Base-by-base conservation (phyloP, 2,888 invertebrate genomes). In the Cephus sareptanus region DNA sequence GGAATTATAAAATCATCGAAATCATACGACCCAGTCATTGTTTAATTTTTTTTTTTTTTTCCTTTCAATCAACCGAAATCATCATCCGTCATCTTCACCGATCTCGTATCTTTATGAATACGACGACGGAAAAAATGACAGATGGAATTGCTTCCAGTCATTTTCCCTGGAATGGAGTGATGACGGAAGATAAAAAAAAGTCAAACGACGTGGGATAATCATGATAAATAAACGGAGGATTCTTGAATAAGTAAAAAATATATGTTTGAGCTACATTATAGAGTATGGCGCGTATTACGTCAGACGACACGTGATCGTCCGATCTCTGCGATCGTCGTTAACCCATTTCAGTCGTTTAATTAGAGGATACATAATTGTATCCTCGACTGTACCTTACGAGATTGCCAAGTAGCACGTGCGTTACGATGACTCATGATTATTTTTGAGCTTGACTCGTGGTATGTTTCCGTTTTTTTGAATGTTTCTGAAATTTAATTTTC, bases 311-410 rank as follows among this genome's bases (percentile, higher is more conserved):
- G 71, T 71, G 71, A 71, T 71, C 33, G 71, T 31, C 71, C 71
- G 71, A 71, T 71, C 71, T 33, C 33, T 33, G 71, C 71, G 71
- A 31, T 71, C 71, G 71, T 71, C 35, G 13, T 71, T 75, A 71
- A 73, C 71, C 73, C 37, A 75, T 77, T 77, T 69, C 74, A 69
- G 75, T 68, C 80, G 76, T 76, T 68, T 79, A 79, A 80, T 81
- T 74, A 79, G 75, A 68, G 37, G 71, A 71, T 74, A 70, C 35
- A 76, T 69, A 77, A 81, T 82, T 80, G 31, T 71, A 71, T 33
- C 31, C 33, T 15, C 13, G 31, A 71, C 71, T 56, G 40, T 23
- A 56, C 40, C 40, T 56, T 23, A 23, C 40, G 40, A 56, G 40
- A 56, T 56, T 56, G 23, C 40, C 40, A 23, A 23, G 15, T 23